Percentiles rank a stretch among this genome's conserved stretches.
Evolutionary conservation across 2,113 vertebrate genomes (phyloP).

Genomic region (Amia ocellicauda): DNA sequence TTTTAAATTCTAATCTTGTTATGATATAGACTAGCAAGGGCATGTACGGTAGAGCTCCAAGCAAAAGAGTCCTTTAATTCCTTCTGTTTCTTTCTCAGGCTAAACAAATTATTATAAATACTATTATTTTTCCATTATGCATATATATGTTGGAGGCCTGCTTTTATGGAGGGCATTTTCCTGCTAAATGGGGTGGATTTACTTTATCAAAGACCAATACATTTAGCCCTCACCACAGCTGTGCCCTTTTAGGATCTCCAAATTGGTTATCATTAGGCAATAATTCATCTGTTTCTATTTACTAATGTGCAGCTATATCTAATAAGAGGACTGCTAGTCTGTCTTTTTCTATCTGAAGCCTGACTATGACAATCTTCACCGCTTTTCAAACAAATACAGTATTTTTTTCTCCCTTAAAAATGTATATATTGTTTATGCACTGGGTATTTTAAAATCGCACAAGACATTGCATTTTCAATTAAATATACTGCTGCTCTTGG

Average conservation of each 20-base stretch:
- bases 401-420: neutral
- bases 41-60: constrained; percentile 58
- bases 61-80: constrained; percentile 43
- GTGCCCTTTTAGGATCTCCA: constrained; percentile 53
- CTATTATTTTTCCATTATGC: constrained; percentile 73
- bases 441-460: no score
- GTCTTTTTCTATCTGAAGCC: constrained; percentile 19
- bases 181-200: constrained; percentile 57
- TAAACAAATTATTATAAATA: constrained; percentile 71
- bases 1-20: constrained; percentile 71
- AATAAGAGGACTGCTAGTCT: constrained; percentile 30
- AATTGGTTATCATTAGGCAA: constrained; percentile 65
- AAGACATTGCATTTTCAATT: no score
- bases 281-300: constrained; percentile 54
- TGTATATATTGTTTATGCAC: no score
- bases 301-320: constrained; percentile 44
- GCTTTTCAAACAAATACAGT: neutral
- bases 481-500: no score
- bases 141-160: constrained; percentile 61
- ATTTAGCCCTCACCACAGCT: constrained; percentile 52
- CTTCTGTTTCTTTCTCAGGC: constrained; percentile 47
- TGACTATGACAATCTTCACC: constrained; percentile 1
- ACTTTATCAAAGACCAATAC: constrained; percentile 7
- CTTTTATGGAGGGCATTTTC: constrained; percentile 27
- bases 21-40: constrained; percentile 53